Base-by-base conservation (phyloP, 2,113 vertebrate species). In the Scomber colias region DNA sequence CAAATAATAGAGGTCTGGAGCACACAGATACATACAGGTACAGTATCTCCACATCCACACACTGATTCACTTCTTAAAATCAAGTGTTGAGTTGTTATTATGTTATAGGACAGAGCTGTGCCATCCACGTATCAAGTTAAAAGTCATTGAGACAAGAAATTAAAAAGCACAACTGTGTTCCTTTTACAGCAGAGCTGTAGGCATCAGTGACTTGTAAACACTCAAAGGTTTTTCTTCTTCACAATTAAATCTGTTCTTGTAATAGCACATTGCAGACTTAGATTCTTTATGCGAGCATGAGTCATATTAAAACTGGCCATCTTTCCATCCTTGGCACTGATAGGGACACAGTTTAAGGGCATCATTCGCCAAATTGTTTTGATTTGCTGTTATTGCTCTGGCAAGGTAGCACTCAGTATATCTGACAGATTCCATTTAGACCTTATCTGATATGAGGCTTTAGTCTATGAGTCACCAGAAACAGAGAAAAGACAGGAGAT, bases 361-460 rank as follows among this genome's bases (percentile, higher is more conserved):
- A 83, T 83, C 59, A 66, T 82, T 86, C 49, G 63, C 62, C 55
- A 82, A 85, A 88, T 86, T 78, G 77, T 83, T 90, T 85, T 89
- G 75, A 92, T 92, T 91, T 90, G 88, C 76, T 82, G 81, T 88
- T 89, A 83, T 86, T 89, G 71, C 83, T 64, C 54, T 56, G 72
- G 87, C 70, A 75, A 87, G 70, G 82, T 75, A 80, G 73, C 0
- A 19, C 83, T 86, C 78, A 64, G 50, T 87, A 71, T 66, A 75
- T 91, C 71, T 87, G 86, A 88, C 84, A 86, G 87, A 85, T 88
- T 89, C 83, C 87, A 92, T 92, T 90, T 90, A 84, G 71, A 78
- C 71, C 67, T 85, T 87, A 86, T 91, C 89, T 83, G 80, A 79
- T 88, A 77, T 53, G 68, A 82, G 40, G 61, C 75, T 73, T 57